These are phyloP conservation scores for Xiphophorus maculatus DNA, from an alignment of 2,113 vertebrate genomes.

Conservation along the genomic window DNA sequence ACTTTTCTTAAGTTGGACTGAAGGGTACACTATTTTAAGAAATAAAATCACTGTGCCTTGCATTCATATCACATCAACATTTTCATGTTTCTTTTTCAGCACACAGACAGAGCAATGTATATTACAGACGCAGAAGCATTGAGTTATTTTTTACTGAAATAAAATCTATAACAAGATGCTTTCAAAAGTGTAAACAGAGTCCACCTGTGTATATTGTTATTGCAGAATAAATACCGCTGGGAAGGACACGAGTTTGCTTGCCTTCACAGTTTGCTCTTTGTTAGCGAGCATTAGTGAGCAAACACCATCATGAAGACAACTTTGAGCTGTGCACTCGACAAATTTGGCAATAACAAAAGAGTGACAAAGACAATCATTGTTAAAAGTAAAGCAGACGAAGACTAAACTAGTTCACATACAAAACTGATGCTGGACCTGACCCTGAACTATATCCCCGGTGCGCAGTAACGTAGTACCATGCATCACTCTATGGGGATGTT, in stretches of 20 bases:
- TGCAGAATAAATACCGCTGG: neutral
- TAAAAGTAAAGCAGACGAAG: too few relatives aligned
- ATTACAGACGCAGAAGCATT: neutral
- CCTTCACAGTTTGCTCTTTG: neutral
- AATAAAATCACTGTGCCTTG: neutral
- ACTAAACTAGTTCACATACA: too few relatives aligned
- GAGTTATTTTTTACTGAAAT: neutral
- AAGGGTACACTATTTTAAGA: neutral
- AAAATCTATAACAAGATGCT: neutral
- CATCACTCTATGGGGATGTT: too few relatives aligned
- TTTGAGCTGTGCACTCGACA: too few relatives aligned
- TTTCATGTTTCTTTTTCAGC: neutral
- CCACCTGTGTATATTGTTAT: neutral
- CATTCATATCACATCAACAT: neutral
- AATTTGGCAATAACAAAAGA: too few relatives aligned
- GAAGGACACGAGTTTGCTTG: neutral
- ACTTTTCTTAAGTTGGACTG: slow-evolving; percentile 1
- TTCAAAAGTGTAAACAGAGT: neutral
- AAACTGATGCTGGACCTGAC: too few relatives aligned
- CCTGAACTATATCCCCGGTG: too few relatives aligned
- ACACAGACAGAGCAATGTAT: neutral
- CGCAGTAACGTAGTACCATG: too few relatives aligned
- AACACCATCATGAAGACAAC: neutral
- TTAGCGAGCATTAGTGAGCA: neutral
- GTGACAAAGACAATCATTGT: too few relatives aligned